These are phyloP conservation scores for Nothocercus nigrocapillus DNA, from an alignment of 2,113 vertebrate species.

Conservation along the genomic window DNA sequence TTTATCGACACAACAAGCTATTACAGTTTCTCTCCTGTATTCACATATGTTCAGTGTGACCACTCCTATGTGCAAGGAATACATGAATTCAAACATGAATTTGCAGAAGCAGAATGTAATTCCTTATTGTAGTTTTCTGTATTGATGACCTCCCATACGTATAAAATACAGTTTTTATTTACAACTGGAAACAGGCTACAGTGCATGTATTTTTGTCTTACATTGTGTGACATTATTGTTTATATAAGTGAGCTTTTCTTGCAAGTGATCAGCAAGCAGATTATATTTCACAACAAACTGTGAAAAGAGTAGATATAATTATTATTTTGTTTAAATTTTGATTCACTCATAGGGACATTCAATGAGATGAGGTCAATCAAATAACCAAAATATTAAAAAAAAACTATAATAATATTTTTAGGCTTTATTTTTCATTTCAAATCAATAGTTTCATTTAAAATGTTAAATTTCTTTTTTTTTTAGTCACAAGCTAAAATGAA, in stretches of 20 bases:
- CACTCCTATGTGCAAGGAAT: not conserved
- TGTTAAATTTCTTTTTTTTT: not conserved
- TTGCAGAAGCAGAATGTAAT: not conserved
- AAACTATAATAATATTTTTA: not conserved
- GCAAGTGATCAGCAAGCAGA: not conserved
- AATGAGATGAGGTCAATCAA: not conserved
- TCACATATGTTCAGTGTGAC: not conserved
- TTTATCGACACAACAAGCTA: not conserved
- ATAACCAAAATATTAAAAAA: not conserved
- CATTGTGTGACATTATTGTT: not conserved
- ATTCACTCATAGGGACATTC: not conserved
- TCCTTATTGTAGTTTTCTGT: not conserved
- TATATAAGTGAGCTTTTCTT: not conserved
- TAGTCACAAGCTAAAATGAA: not conserved
- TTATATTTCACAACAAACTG: not conserved
- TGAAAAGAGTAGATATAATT: not conserved
- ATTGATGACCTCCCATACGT: accelerated
- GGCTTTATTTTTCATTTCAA: not conserved
- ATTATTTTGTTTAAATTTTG: not conserved
- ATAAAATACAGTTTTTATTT: not conserved
- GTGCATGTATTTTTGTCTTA: not conserved
- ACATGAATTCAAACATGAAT: not conserved
- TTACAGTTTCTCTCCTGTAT: not conserved
- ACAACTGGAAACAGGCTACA: not conserved
- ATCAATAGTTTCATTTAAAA: not conserved